Base-by-base conservation (phyloP, 2,797 vertebrate species). In the Furcifer pardalis region DNA sequence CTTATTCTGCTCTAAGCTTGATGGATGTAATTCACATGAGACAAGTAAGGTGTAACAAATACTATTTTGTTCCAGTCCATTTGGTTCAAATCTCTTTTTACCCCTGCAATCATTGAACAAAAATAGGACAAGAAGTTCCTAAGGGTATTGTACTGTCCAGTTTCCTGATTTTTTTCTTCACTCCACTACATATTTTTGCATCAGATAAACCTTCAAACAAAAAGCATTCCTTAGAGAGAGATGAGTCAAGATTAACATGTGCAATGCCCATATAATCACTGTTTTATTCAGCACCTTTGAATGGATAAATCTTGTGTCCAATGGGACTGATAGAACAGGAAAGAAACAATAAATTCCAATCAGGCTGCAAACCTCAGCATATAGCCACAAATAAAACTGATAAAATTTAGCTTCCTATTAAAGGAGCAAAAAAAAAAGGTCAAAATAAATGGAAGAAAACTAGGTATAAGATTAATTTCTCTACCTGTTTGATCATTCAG, bases 171-270 rank as follows among this genome's bases (percentile, higher is more conserved):
- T 82, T 65, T 2, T 65, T 81, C 86, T 37, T 19, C 63, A 86
- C 84, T n/a, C 84, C 77, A 74, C 83, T 35, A 44, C 27, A 62
- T 4, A 83, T 71, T 52, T 86, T 81, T 25, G n/a, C 1, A 56
- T 2, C 23, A 59, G 27, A 88, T 85, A 86, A 68, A n/a, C 68
- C 40, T 87, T 88, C 56, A 81, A 85, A 32, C 79, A 88, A 82
- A 82, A 7, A 81, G 74, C n/a, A 77, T 68, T 84, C 73, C 82
- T 92, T 86, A 84, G 75, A 90, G 73, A 88, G 82, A 85, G 78
- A 79, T 0, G 7, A 83, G 56, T 62, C 35, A 88, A 85, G 88
- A 89, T 82, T 83, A 92, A 13, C 66, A 86, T n/a, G 7, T 71
- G 3, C 13, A 82, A 56, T 40, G 63, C 80, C 66, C 3, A 72